Evolutionary conservation across 2,113 vertebrate genomes (phyloP).

Genomic region (Sinocyclocheilus rhinocerous): DNA sequence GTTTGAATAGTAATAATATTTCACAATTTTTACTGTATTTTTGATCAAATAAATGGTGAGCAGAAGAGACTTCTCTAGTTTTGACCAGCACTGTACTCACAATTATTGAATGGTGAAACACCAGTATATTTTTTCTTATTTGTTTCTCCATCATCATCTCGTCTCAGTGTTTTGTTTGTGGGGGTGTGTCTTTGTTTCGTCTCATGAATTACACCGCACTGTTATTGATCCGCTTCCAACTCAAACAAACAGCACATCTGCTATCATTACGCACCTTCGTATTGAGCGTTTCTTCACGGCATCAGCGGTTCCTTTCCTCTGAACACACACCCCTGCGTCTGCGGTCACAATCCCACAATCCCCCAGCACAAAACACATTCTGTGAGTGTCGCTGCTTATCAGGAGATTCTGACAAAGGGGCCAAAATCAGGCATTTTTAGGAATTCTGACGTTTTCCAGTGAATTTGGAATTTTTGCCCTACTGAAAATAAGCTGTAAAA

Average conservation of each 20-base stretch:
- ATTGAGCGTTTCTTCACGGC: neutral
- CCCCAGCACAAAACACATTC: neutral
- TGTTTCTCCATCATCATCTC: neutral
- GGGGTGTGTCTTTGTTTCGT: neutral
- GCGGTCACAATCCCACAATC: neutral
- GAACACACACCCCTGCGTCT: neutral
- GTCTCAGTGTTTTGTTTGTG: neutral
- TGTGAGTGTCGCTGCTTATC: neutral
- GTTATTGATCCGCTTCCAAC: neutral
- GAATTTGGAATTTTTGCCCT: neutral
- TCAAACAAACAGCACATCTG: neutral
- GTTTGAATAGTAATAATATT: accelerated
- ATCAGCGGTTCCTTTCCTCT: neutral
- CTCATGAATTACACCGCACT: neutral
- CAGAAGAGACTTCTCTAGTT: neutral
- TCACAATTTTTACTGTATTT: neutral
- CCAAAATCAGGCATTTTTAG: neutral
- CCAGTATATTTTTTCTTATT: neutral
- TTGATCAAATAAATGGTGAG: neutral
- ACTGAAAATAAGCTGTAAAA: neutral
- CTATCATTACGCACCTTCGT: neutral
- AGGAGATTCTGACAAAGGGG: neutral
- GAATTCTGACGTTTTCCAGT: neutral
- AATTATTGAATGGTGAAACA: no score
- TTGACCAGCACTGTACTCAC: no score